A percentile compares a stretch with the other conserved stretches of the same genome.
phyloP scores from a whole-genome alignment of 2,113 vertebrate species.

The Cebus imitator region DNA sequence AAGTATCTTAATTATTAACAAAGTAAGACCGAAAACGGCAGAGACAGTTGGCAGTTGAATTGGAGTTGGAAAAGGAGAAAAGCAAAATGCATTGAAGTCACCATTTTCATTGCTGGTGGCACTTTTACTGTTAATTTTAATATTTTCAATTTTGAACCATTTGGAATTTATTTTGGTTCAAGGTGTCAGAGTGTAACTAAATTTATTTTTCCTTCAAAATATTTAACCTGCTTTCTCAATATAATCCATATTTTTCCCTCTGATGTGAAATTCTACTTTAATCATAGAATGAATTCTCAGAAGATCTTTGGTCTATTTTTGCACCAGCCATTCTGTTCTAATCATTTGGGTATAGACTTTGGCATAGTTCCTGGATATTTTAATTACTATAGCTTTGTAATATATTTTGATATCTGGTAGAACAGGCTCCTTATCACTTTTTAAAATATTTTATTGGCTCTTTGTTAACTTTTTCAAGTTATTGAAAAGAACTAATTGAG shows the following conservation, averaged over 20 bases:
- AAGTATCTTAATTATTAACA: neutral
- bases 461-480: neutral
- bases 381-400: slow-evolving; percentile 1
- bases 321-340: neutral
- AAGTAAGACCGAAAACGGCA: neutral
- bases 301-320: neutral
- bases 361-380: neutral
- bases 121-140: neutral
- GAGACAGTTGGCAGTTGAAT: neutral
- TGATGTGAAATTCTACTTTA: neutral
- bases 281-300: neutral
- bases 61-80: neutral
- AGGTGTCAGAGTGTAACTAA: neutral
- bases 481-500: neutral
- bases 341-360: neutral
- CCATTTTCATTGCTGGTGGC: neutral
- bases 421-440: neutral
- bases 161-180: slow-evolving; percentile 41
- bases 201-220: neutral
- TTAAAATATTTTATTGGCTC: neutral
- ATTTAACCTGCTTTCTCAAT: neutral
- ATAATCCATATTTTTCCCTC: neutral
- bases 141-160: slow-evolving; percentile 2
- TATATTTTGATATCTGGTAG: neutral
- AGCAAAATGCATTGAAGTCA: neutral